Percentiles rank a stretch among this genome's conserved stretches.
phyloP scores from a whole-genome alignment of 2,888 invertebrate species.

The Macaria liturata region DNA sequence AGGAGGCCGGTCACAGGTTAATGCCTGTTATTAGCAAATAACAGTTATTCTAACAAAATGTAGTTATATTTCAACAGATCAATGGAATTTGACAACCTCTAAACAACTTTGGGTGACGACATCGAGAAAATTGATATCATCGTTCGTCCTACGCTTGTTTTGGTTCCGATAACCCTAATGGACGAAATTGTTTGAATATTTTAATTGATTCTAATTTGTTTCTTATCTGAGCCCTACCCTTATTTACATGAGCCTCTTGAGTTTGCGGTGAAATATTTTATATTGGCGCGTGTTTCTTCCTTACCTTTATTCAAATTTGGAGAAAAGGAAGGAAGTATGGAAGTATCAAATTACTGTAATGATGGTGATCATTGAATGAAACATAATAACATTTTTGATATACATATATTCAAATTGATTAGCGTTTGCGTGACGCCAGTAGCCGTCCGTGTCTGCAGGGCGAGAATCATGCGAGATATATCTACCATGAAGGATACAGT shows the following conservation, averaged over 20 bases:
- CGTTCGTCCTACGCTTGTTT: neutral
- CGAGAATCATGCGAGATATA: constrained; percentile 29
- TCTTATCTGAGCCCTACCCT: too few species aligned
- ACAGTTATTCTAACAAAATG: constrained; percentile 10
- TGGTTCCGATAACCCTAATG: constrained; percentile 1
- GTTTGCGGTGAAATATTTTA: too few species aligned
- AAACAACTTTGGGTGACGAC: constrained; percentile 1
- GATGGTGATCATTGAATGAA: constrained; percentile 35
- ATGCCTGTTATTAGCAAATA: constrained; percentile 21
- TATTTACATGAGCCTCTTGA: too few species aligned
- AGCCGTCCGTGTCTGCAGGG: constrained; percentile 65
- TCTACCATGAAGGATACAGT: constrained; percentile 21
- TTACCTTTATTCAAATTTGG: too few species aligned
- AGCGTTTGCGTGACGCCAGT: constrained; percentile 62
- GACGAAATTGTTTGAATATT: neutral
- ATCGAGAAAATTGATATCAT: constrained; percentile 1
- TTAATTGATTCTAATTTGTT: neutral
- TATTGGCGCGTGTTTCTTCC: too few species aligned
- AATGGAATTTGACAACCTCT: constrained; percentile 10
- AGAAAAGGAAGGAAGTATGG: constrained; percentile 30
- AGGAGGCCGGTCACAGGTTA: constrained; percentile 17
- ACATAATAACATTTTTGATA: constrained; percentile 39
- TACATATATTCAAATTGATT: constrained; percentile 48
- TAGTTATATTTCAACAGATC: constrained; percentile 1
- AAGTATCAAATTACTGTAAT: constrained; percentile 23